Evolutionary conservation across 2,113 vertebrate species (phyloP), one percentile per base, ranked within the genome.

Genomic region (Reinhardtius hippoglossoides): DNA sequence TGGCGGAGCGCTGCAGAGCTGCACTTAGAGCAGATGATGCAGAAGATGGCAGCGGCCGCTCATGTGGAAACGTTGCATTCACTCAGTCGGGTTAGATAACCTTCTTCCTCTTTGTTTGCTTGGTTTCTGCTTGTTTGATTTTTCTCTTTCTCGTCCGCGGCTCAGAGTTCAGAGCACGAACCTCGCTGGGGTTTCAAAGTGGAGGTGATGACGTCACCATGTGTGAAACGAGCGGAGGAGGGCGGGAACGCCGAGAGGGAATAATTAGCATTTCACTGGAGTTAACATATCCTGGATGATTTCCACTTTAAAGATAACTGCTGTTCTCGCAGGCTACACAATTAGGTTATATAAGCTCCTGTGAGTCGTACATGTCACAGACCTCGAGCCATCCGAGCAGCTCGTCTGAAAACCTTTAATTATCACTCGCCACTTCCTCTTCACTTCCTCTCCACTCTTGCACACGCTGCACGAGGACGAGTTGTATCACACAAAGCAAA

Each of bases 301-400:
- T 37, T 37, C 71, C 69, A 18, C 76, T 85, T 81, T 82, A 71
- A 80, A 90, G 88, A 82, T 72, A 89, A 86, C 75, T 59, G 79
- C 86, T 80, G 74, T 73, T 71, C 87, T 90, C 76, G 42, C 21
- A 52, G 91, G 90, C 85, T 52, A 83, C 89, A 91, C 86, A 78
- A 88, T 89, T 70, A 82, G 77, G 80, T 93, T 93, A 91, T 72
- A 27, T 91, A 93, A 93, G 76, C 76, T 63, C 67, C 73, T 90
- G 71, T 50, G 78, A 88, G 74, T 87, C 73, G 69, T 75, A 48
- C 83, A 76, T 77, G 82, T 81, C 86, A 87, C 70, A 84, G 88
- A 85, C 82, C 86, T 83, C 69, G 40, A 88, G 83, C 85, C 88
- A 77, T 73, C 84, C 77, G 82, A 92, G 81, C 75, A 83, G 78